These are phyloP conservation scores for Bombus soroeensis DNA, from an alignment of 1,140 invertebrate species.

Conservation along the genomic window DNA sequence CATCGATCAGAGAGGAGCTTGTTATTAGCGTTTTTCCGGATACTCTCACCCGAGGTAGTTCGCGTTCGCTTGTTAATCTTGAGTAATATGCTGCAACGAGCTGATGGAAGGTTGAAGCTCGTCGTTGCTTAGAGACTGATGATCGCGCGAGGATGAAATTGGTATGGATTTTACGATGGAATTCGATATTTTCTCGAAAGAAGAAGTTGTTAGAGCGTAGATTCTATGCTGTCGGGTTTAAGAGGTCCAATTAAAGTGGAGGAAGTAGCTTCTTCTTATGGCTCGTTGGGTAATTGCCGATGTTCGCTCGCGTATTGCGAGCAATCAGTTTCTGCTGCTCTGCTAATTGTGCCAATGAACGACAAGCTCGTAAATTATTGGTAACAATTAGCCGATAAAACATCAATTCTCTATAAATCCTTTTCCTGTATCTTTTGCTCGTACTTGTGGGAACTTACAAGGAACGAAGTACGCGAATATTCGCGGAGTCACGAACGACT, in stretches of 20 bases:
- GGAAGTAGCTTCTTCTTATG: conserved; percentile 11
- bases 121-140: neutral
- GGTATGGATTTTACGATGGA: neutral
- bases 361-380: neutral
- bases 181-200: neutral
- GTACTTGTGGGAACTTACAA: too few species aligned
- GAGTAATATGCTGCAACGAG: neutral
- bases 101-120: neutral
- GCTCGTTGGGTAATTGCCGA: conserved; percentile 16
- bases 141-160: neutral
- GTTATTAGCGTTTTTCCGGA: conserved; percentile 35
- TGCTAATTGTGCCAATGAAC: conserved; percentile 8
- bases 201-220: neutral
- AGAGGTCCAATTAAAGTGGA: neutral
- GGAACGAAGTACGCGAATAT: neutral
- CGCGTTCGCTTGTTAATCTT: conserved; percentile 10
- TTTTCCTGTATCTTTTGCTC: neutral
- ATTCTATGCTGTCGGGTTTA: too few species aligned
- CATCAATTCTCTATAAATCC: neutral
- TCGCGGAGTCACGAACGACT: neutral
- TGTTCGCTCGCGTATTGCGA: neutral
- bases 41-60: neutral
- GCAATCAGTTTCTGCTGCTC: neutral
- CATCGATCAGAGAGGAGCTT: conserved; percentile 16
- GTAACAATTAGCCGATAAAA: neutral